Conservation (phyloP, 1,140 invertebrate species). For the Mactra quadrangularis region DNA sequence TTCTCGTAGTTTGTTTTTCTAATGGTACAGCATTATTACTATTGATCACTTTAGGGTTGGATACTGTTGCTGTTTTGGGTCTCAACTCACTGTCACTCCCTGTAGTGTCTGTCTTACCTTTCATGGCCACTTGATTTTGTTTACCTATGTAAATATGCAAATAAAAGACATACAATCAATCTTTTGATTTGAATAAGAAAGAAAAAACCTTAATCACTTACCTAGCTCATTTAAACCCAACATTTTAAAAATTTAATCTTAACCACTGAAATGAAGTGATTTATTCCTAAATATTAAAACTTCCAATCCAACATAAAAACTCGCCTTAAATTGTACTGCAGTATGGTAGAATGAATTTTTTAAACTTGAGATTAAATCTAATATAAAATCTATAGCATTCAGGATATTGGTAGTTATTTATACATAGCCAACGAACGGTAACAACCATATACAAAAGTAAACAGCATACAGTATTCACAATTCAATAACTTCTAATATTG, state of each 20-base stretch:
- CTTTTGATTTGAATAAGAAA: neutral
- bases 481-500: slow-evolving; percentile 13
- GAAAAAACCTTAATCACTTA: too few relatives aligned
- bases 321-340: neutral
- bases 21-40: slow-evolving; percentile 44
- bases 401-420: neutral
- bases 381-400: neutral
- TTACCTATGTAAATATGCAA: slow-evolving; percentile 20
- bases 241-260: slow-evolving; percentile 9
- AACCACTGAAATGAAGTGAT: too few relatives aligned
- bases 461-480: neutral
- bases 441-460: slow-evolving; percentile 13
- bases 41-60: slow-evolving; percentile 66
- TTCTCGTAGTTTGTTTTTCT: slow-evolving; percentile 49
- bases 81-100: slow-evolving; percentile 21
- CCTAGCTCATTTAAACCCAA: slow-evolving; percentile 49
- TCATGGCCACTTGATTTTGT: slow-evolving; percentile 4
- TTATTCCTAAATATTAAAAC: too few relatives aligned
- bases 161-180: slow-evolving; percentile 18
- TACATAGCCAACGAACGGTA: slow-evolving; percentile 22
- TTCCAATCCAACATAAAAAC: neutral
- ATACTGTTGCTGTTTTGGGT: slow-evolving; percentile 66
- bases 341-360: too few relatives aligned
- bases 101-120: neutral
- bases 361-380: neutral